Evolutionary conservation across 2,113 vertebrate species (phyloP), one percentile per base, ranked within the genome.

Genomic region (Manacus vitellinus): DNA sequence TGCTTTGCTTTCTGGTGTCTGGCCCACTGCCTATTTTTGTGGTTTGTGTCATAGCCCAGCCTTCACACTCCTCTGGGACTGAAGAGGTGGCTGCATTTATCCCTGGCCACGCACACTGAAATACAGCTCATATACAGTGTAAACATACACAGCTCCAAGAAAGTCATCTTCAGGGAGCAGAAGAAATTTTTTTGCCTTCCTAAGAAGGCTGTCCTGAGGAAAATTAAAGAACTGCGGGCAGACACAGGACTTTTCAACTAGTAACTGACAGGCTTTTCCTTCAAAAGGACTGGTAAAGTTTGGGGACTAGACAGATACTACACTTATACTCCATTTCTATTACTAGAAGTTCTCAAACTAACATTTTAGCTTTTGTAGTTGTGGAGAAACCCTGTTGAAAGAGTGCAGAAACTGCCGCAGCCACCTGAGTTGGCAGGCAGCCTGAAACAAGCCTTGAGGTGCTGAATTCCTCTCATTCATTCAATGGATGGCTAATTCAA

Each of bases 381-480:
- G 35, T 39, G 30, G 43, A 49, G 55, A 74, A 75, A 63, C 8
- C 11, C 43, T 80, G 25, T 44, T 76, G 35, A 21, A 72, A 68
- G 52, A 54, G 44, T 22, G 28, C 27, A 46, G 39, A 37, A 51
- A 17, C 31, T 82, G 37, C 82, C 70, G 74, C 54, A 94, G 66
- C 66, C 74, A 85, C 91, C 92, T 89, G 89, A 88, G 81, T 31
- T 96, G 95, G 89, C 92, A 62, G 46, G 47, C 20, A 93, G 81
- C 93, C 85, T 54, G 43, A 70, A 79, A 67, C 37, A 70, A 92
- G 74, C 85, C 85, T 88, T 82, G 78, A 95, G 85, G 81, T 95
- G 93, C 70, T 62, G 89, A 96, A 95, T 94, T 96, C 89, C 54
- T 89, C 30, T 63, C 76, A 61, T 94, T 94, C 94, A 75, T 85